Evolutionary conservation across 2,888 invertebrate genomes (phyloP).

Genomic region (Eremobia ochroleuca): DNA sequence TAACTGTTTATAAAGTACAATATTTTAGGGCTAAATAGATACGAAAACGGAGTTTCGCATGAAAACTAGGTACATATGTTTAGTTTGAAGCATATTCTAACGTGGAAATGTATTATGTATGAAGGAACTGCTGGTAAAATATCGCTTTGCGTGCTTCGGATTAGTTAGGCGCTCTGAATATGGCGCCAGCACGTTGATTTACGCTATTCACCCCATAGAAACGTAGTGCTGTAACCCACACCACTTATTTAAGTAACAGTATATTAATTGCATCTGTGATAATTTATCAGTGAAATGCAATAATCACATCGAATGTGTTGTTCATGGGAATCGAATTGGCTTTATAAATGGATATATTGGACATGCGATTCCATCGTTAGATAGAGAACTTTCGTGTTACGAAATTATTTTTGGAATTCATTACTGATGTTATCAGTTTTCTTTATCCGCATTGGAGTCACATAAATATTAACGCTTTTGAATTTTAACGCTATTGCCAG

Average conservation of each 20-base stretch:
- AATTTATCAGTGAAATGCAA: conserved; percentile 36
- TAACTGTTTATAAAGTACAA: conserved; percentile 26
- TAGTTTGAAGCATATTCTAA: conserved; percentile 72
- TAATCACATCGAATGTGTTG: conserved; percentile 45
- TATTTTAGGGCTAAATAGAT: conserved; percentile 37
- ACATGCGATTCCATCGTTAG: conserved; percentile 59
- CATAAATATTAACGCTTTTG: conserved; percentile 8
- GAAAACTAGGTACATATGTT: conserved; percentile 66
- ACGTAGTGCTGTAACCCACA: conserved; percentile 41
- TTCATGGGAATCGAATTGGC: conserved; percentile 51
- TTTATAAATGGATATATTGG: conserved; percentile 48
- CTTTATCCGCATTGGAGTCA: conserved; percentile 9
- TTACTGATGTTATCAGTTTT: conserved; percentile 40
- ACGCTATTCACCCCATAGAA: conserved; percentile 59
- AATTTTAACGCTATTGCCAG: neutral
- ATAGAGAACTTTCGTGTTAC: conserved; percentile 33
- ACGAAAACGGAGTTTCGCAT: conserved; percentile 51
- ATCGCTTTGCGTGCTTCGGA: conserved; percentile 83
- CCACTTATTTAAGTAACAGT: conserved; percentile 44
- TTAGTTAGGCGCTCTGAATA: conserved; percentile 77
- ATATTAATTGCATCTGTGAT: conserved; percentile 44
- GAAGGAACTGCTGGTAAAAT: conserved; percentile 79
- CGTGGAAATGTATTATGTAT: conserved; percentile 75
- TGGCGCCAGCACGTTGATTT: conserved; percentile 71
- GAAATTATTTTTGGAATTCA: conserved; percentile 31